Conservation (phyloP, 1,140 invertebrate species). For the Cotesia glomerata region DNA sequence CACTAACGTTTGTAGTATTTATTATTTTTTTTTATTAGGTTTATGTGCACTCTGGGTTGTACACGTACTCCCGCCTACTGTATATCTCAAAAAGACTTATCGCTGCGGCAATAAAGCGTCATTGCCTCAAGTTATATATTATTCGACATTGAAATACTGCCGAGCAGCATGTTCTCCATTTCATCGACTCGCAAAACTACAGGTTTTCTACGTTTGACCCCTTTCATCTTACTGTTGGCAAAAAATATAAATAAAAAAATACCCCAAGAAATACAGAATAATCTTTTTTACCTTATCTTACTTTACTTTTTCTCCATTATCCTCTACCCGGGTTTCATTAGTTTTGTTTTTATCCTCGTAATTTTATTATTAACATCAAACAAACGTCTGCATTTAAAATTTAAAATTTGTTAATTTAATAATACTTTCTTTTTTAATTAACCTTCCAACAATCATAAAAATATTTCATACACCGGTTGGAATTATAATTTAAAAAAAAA, state of each 20-base stretch:
- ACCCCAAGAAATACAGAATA: not conserved
- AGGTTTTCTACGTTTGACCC: conserved; percentile 15
- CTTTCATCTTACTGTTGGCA: not conserved
- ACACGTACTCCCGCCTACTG: not conserved
- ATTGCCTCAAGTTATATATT: conserved; percentile 36
- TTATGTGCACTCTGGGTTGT: no score
- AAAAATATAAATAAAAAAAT: not conserved
- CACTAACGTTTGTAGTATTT: no score
- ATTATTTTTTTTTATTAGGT: no score
- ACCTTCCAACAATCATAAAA: no score
- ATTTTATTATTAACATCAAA: no score
- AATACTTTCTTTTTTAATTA: no score
- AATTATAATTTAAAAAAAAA: no score
- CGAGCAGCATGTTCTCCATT: conserved; percentile 35
- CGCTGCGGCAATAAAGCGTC: conserved; percentile 38
- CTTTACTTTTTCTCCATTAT: not conserved
- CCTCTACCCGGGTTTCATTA: no score
- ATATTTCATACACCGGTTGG: no score
- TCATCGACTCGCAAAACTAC: conserved; percentile 28
- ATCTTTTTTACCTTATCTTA: not conserved
- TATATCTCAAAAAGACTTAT: conserved; percentile 31
- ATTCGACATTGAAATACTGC: conserved; percentile 37
- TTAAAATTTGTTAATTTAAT: no score
- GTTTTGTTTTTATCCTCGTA: no score
- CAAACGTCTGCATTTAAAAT: no score